Percentiles rank a stretch among this genome's conserved stretches.
Evolutionary conservation across 2,113 vertebrate genomes (phyloP).

Genomic region (Lethenteron reissneri): DNA sequence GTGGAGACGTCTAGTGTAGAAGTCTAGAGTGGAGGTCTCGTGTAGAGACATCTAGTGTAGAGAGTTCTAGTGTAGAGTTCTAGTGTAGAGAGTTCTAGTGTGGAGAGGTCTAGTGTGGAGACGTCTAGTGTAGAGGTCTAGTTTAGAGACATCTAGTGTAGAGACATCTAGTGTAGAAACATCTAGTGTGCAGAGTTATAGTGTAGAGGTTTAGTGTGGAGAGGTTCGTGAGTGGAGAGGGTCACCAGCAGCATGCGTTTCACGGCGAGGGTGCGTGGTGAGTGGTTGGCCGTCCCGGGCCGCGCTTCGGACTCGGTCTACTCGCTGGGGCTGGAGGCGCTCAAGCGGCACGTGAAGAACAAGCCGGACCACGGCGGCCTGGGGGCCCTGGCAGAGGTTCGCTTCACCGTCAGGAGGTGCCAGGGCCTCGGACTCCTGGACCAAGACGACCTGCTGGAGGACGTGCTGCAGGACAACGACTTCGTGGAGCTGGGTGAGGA

Average conservation of each 20-base stretch:
- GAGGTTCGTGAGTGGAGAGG: no score
- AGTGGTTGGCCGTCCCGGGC: constrained; percentile 80
- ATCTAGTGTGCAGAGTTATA: no score
- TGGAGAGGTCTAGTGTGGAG: no score
- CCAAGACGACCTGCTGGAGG: constrained; percentile 43
- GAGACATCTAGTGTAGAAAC: no score
- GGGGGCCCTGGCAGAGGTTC: constrained; percentile 28
- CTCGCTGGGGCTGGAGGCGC: constrained; percentile 61
- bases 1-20: no score
- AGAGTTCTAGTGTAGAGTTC: no score
- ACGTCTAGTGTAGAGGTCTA: no score
- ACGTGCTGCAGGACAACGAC: constrained; percentile 77
- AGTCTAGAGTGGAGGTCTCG: no score
- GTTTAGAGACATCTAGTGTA: no score
- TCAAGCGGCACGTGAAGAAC: constrained; percentile 70
- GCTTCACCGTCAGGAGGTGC: constrained; percentile 50
- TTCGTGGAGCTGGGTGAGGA: constrained; percentile 82
- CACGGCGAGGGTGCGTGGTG: constrained; percentile 67
- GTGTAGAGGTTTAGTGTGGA: no score
- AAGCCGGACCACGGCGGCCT: constrained; percentile 82
- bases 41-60: no score
- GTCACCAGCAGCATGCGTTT: constrained; percentile 21
- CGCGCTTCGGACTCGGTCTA: constrained; percentile 21
- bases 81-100: no score
- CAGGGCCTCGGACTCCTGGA: constrained; percentile 69